phyloP scores from a whole-genome alignment of 2,888 invertebrate genomes.

The Acanthopleura granulata region DNA sequence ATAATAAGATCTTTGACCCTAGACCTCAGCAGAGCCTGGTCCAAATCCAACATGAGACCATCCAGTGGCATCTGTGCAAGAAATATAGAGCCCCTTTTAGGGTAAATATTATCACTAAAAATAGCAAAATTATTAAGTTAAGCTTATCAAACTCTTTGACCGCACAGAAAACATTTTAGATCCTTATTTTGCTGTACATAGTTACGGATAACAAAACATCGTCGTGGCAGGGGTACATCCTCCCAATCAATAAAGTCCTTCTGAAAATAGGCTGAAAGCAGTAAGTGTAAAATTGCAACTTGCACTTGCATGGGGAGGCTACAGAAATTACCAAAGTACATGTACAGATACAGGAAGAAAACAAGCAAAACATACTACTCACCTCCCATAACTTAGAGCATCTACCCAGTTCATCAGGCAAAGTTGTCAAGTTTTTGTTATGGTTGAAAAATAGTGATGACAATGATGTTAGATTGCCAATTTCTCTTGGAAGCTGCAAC shows the following conservation, averaged over 20 bases:
- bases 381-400: constrained; percentile 63
- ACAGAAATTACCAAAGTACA: not conserved
- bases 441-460: constrained; percentile 60
- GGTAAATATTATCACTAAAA: not conserved
- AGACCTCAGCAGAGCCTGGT: constrained; percentile 42
- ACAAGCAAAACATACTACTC: not conserved
- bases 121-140: not conserved
- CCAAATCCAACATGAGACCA: constrained; percentile 46
- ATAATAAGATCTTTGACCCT: constrained; percentile 58
- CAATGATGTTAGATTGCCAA: constrained; percentile 56
- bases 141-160: no score
- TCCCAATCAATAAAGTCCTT: no score
- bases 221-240: no score
- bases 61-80: constrained; percentile 42
- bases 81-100: not conserved
- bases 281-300: no score
- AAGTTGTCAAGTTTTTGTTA: constrained; percentile 51
- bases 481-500: constrained; percentile 55
- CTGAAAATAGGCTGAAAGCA: no score
- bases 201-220: no score
- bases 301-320: no score
- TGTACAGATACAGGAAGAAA: not conserved
- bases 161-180: no score
- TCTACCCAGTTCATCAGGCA: constrained; percentile 65
- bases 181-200: no score